Percentiles rank a stretch among this genome's conserved stretches.
phyloP scores from a whole-genome alignment of 2,888 invertebrate genomes.

The Rhopalosiphum nymphaeae region DNA sequence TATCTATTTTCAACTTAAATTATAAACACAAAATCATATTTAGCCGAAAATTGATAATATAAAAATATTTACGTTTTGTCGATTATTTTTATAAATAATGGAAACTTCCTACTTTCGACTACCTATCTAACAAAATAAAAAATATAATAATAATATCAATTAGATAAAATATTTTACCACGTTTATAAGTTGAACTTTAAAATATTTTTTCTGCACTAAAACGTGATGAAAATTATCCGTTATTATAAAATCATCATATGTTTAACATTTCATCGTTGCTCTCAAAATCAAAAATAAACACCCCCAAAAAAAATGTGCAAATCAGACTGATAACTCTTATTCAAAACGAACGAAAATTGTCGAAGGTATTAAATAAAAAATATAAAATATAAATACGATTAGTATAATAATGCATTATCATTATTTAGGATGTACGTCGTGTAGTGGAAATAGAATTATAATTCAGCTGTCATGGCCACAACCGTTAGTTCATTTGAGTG shows the following conservation, averaged over 20 bases:
- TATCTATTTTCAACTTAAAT: no score
- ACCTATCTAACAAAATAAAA: no score
- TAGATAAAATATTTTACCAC: no score
- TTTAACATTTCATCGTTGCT: background rate
- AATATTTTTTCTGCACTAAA: background rate
- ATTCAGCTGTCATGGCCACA: background rate
- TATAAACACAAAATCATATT: no score
- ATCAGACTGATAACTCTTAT: background rate
- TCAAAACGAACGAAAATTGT: background rate
- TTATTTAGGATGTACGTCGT: background rate
- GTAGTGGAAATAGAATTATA: background rate
- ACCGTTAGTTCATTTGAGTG: background rate
- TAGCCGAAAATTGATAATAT: no score
- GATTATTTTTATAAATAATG: no score
- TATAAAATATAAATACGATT: background rate
- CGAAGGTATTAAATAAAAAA: background rate
- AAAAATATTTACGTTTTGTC: no score
- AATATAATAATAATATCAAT: no score
- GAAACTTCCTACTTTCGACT: no score
- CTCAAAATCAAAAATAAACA: background rate
- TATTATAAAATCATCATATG: background rate
- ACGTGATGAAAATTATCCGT: background rate
- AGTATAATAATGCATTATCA: background rate
- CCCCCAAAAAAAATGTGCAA: background rate
- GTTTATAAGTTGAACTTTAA: no score